These are phyloP conservation scores for Drosophila chauvacae DNA, from an alignment of 1,140 invertebrate genomes.

Conservation along the genomic window DNA sequence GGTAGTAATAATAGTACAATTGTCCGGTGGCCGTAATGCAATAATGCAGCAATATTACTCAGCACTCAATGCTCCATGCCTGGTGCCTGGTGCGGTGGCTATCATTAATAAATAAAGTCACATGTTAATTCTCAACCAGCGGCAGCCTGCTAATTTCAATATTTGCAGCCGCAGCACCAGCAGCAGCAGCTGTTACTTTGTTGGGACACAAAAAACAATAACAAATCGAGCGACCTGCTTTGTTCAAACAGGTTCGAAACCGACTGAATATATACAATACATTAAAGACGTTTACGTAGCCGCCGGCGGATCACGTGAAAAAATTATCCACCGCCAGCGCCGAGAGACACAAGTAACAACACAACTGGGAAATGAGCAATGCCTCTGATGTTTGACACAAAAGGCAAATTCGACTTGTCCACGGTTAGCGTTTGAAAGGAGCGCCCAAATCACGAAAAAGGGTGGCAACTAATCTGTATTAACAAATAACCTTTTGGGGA, in stretches of 20 bases:
- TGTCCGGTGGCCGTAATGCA: constrained; percentile 27
- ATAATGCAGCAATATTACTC: constrained; percentile 52
- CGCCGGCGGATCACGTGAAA: constrained; percentile 68
- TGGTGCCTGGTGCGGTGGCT: constrained; percentile 27
- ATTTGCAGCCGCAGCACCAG: constrained; percentile 43
- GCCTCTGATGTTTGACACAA: constrained; percentile 33
- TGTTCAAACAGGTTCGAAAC: constrained; percentile 73
- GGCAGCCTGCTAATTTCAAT: constrained; percentile 69
- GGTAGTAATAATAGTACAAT: constrained; percentile 41
- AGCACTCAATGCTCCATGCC: constrained; percentile 14
- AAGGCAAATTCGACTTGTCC: constrained; percentile 1
- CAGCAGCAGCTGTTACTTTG: constrained; percentile 28
- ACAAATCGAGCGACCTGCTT: constrained; percentile 60
- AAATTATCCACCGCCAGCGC: constrained; percentile 50
- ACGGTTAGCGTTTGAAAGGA: background rate
- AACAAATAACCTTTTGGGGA: too few relatives aligned
- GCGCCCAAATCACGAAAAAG: background rate
- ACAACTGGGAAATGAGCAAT: constrained; percentile 62
- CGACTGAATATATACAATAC: constrained; percentile 60
- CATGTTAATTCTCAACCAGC: constrained; percentile 70
- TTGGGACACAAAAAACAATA: constrained; percentile 33
- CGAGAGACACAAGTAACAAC: constrained; percentile 34
- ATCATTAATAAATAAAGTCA: constrained; percentile 66
- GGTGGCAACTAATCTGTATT: background rate
- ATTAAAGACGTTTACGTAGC: constrained; percentile 62